Evolutionary conservation across 2,797 vertebrate species (phyloP).

Genomic region (Alectoris magna): DNA sequence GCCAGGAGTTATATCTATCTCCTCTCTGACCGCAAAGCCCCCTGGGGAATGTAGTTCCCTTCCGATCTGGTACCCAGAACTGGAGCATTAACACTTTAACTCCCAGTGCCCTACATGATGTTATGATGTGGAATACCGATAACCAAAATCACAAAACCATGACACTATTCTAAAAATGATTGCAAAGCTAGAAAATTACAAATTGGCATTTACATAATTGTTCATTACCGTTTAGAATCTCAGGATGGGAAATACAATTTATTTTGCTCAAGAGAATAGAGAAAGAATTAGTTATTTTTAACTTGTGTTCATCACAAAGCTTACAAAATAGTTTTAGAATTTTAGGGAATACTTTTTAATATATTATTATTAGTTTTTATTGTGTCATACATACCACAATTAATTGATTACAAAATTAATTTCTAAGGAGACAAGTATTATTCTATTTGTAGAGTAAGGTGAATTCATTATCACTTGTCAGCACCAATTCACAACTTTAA

Average conservation of each 20-base stretch:
- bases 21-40: too few relatives aligned
- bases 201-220: neutral
- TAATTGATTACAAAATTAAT: neutral
- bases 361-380: too few relatives aligned
- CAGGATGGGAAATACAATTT: rapidly evolving
- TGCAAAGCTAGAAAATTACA: slow-evolving; percentile 27
- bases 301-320: neutral
- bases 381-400: too few relatives aligned
- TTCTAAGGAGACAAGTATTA: neutral
- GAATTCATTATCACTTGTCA: neutral
- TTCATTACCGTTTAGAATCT: neutral
- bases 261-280: neutral
- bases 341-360: neutral
- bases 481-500: neutral
- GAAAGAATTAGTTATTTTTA: neutral
- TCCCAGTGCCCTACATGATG: too few relatives aligned
- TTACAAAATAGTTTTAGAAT: neutral
- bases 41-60: too few relatives aligned
- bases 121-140: too few relatives aligned
- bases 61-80: too few relatives aligned
- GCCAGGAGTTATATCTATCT: too few relatives aligned
- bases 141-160: too few relatives aligned
- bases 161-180: slow-evolving; percentile 15
- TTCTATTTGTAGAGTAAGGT: neutral
- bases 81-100: too few relatives aligned